These are phyloP conservation scores for Stratiomys singularior DNA, from an alignment of 2,888 invertebrate genomes.

Conservation along the genomic window DNA sequence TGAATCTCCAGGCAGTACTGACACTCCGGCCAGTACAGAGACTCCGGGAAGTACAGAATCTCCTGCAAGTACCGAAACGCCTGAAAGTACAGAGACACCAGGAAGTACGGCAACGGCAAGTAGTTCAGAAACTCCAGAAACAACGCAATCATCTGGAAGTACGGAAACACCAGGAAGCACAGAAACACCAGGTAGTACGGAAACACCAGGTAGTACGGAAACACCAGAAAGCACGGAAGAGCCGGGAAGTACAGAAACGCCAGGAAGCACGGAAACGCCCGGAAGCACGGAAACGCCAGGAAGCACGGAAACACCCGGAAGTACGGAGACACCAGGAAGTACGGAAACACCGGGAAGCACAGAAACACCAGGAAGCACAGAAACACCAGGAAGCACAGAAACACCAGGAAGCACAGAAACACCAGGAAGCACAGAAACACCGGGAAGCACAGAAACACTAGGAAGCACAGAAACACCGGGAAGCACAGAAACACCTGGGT, in stretches of 20 bases:
- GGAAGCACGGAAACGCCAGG: constrained; percentile 52
- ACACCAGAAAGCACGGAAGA: constrained; percentile 52
- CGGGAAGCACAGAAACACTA: constrained; percentile 27
- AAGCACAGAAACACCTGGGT: constrained; percentile 47
- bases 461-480: constrained; percentile 53
- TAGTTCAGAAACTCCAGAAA: not conserved
- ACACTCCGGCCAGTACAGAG: not conserved
- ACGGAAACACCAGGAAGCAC: constrained; percentile 5
- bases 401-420: not conserved
- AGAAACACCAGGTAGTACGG: constrained; percentile 51
- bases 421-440: constrained; percentile 54
- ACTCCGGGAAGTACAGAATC: not conserved
- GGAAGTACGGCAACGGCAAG: not conserved
- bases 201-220: constrained; percentile 41
- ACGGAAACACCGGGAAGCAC: constrained; percentile 1
- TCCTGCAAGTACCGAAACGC: not conserved
- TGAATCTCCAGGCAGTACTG: not conserved
- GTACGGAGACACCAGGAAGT: constrained; percentile 53
- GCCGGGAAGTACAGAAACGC: constrained; percentile 49
- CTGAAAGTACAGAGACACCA: constrained; percentile 54
- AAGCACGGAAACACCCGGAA: constrained; percentile 44
- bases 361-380: not conserved
- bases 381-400: constrained; percentile 36
- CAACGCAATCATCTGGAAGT: constrained; percentile 24
- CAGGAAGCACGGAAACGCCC: constrained; percentile 52